Base-by-base conservation (phyloP, 1,140 invertebrate genomes). In the Aphelenchoides fujianensis region DNA sequence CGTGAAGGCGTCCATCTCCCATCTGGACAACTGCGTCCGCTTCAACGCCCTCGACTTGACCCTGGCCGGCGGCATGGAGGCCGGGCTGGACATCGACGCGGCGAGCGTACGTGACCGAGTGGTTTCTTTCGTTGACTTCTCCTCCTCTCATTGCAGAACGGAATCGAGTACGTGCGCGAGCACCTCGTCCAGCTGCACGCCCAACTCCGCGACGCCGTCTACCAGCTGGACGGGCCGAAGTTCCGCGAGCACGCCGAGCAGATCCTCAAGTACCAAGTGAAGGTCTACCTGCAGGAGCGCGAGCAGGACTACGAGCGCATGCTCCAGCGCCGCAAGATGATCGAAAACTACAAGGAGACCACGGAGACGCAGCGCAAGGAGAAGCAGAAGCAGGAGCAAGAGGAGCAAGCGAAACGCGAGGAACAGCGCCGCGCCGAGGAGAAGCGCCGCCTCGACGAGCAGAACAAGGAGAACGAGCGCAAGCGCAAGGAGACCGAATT, bases 321-420 rank as follows among this genome's bases (percentile, higher is more conserved):
- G 27, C 66, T 82, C 48, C 35, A 52, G 34, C 78, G 82, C 31
- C 69, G 79, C 27, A 74, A 75, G 28, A 81, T 74, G 57, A 84
- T 83, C 41, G 82, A 83, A 54, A 72, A 72, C 41, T 79, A 83
- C 72, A 83, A 83, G 41, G 82, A 83, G 57, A 79, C 41, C 31
- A 79, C 68, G 30, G 82, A 83, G 63, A 54, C 68, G 23, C 68
- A 78, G 48, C 69, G 63, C 19, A 71, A 74, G 34, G 76, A 84
- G 59, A 83, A 82, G 23, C 63, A 76, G 19, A 64, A 68, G 19
- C 48, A 77, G 41, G 78, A 68, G 16, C 74, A 80, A 19, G 72
- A 71, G 31, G 77, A 83, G 36, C 63, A 63, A 2, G 70, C 61
- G 31, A 78, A 79, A 53, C 69, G 71, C 23, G 82, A 84, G 37